phyloP scores from a whole-genome alignment of 2,888 invertebrate species.

The Choristoneura rosaceana region DNA sequence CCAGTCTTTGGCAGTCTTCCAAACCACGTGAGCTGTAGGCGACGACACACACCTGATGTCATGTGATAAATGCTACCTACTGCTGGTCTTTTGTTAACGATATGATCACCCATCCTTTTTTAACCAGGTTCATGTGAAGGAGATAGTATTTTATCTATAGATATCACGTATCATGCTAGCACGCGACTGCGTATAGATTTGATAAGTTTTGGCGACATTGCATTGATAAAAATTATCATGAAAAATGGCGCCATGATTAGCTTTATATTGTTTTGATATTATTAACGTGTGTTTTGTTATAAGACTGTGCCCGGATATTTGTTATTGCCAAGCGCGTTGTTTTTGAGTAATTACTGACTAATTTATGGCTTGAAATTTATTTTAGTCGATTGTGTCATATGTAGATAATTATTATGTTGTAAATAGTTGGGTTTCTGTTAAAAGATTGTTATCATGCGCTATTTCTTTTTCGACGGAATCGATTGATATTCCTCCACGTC shows the following conservation, averaged over 20 bases:
- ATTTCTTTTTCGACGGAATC: too few relatives aligned
- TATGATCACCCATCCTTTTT: not conserved
- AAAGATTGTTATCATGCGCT: not conserved
- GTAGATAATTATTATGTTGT: too few relatives aligned
- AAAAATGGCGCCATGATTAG: conserved; percentile 2
- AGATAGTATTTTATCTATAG: not conserved
- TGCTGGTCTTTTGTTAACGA: not conserved
- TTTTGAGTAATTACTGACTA: not conserved
- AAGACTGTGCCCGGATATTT: conserved; percentile 1
- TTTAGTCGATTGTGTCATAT: not conserved
- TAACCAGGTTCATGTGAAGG: not conserved
- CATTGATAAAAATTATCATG: conserved; percentile 2
- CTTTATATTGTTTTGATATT: not conserved
- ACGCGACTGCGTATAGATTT: conserved; percentile 11
- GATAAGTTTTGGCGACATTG: conserved; percentile 24
- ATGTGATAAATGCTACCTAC: not conserved
- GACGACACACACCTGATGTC: conserved; percentile 11
- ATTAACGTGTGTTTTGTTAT: not conserved
- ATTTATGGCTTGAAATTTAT: not conserved
- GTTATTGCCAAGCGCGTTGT: not conserved
- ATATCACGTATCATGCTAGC: conserved; percentile 5
- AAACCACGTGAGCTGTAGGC: conserved; percentile 16
- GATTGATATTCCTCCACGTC: too few relatives aligned
- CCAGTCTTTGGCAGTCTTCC: conserved; percentile 18
- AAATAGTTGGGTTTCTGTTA: not conserved